A percentile compares a stretch with the other conserved stretches of the same genome.
Conservation (phyloP, 2,797 vertebrate species). For the Botia kubotai region DNA sequence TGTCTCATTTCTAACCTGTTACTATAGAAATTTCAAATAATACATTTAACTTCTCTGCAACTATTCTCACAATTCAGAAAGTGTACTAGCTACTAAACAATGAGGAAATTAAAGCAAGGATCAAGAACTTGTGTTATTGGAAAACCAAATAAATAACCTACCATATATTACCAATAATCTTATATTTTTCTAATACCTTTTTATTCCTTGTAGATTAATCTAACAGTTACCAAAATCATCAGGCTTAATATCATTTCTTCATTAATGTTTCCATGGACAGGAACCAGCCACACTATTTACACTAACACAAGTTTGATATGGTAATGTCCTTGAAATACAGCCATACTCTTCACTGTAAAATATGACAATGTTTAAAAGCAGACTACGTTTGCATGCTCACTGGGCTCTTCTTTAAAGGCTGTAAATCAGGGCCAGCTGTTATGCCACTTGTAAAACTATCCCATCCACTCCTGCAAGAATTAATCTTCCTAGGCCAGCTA, state of each 20-base stretch:
- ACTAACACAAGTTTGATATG: slow-evolving; percentile 10
- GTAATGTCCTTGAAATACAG: slow-evolving; percentile 40
- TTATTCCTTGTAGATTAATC: neutral
- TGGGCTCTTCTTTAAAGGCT: slow-evolving; percentile 68
- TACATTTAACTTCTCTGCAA: slow-evolving; percentile 73
- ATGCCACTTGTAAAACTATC: slow-evolving; percentile 86
- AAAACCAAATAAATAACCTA: neutral
- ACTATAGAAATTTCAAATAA: no score
- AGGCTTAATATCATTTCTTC: neutral
- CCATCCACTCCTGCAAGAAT: slow-evolving; percentile 79
- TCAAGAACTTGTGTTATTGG: neutral
- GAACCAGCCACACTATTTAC: slow-evolving; percentile 9
- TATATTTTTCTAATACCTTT: neutral
- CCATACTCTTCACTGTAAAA: slow-evolving; percentile 46
- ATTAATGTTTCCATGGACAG: slow-evolving; percentile 14
- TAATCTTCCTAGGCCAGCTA: slow-evolving; percentile 84
- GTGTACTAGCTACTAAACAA: neutral
- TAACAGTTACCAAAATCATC: neutral
- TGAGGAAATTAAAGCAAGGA: neutral
- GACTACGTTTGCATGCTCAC: slow-evolving; percentile 38
- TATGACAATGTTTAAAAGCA: slow-evolving; percentile 40
- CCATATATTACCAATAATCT: neutral
- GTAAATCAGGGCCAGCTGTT: slow-evolving; percentile 81
- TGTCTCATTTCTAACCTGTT: no score
- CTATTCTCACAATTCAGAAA: no score